Conservation (phyloP, 2,113 vertebrate species). For the Hiodon alosoides region DNA sequence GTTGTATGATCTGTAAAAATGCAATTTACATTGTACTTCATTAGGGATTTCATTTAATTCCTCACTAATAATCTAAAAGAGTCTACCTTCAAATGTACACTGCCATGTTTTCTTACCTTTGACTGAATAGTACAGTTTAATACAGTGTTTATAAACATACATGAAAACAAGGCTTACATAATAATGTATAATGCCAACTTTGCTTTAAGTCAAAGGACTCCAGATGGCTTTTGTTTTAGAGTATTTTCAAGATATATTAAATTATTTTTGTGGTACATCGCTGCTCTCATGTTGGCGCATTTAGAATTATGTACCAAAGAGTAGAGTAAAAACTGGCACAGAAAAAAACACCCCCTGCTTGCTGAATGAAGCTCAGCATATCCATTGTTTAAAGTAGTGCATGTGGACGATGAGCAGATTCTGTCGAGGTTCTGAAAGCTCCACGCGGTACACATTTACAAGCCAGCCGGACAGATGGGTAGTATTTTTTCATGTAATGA, state of each 20-base stretch:
- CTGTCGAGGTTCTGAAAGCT: slow-evolving; percentile 33
- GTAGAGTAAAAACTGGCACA: slow-evolving; percentile 55
- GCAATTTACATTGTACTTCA: slow-evolving; percentile 28
- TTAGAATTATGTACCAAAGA: slow-evolving; percentile 51
- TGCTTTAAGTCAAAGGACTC: slow-evolving; percentile 37
- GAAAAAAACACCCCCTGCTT: slow-evolving; percentile 50
- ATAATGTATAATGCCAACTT: slow-evolving; percentile 52
- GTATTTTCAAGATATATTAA: slow-evolving; percentile 42
- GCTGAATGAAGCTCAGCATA: slow-evolving; percentile 36
- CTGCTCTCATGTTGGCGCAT: slow-evolving; percentile 51
- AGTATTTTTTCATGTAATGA: slow-evolving; percentile 24
- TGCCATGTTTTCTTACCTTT: slow-evolving; percentile 45
- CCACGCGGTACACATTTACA: slow-evolving; percentile 16
- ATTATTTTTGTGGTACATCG: slow-evolving; percentile 35
- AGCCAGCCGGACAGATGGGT: slow-evolving; percentile 10
- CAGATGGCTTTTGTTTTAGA: slow-evolving; percentile 29
- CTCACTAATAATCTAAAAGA: slow-evolving; percentile 51
- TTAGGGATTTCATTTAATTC: slow-evolving; percentile 35
- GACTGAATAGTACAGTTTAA: slow-evolving; percentile 59
- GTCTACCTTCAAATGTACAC: slow-evolving; percentile 48
- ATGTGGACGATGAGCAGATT: slow-evolving; percentile 37
- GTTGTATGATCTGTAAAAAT: slow-evolving; percentile 44
- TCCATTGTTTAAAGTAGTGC: slow-evolving; percentile 45
- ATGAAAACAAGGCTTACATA: slow-evolving; percentile 54
- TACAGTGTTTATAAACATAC: slow-evolving; percentile 58